Evolutionary conservation across 1,140 invertebrate species (phyloP).

Genomic region (Nasonia giraulti): DNA sequence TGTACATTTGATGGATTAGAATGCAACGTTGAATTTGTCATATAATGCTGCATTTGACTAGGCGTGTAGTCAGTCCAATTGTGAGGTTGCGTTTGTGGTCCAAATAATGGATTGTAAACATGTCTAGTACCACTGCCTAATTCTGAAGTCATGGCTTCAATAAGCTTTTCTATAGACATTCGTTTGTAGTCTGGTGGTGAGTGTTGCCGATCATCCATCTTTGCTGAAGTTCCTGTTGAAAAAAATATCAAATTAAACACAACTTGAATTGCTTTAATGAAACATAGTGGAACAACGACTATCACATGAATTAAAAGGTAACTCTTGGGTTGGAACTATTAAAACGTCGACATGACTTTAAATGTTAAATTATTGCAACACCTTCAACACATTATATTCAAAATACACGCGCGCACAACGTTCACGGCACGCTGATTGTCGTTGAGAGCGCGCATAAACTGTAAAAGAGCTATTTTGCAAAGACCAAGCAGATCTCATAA

Average conservation of each 20-base stretch:
- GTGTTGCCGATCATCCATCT: constrained; percentile 67
- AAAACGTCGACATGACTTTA: too few relatives aligned
- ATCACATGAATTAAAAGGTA: too few relatives aligned
- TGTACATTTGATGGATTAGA: constrained; percentile 62
- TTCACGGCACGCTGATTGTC: too few relatives aligned
- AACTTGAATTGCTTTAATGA: background rate
- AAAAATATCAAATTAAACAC: background rate
- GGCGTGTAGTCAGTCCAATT: constrained; percentile 68
- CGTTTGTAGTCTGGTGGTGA: constrained; percentile 63
- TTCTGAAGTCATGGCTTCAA: constrained; percentile 78
- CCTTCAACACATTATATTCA: too few relatives aligned
- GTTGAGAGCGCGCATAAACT: too few relatives aligned
- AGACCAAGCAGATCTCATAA: too few relatives aligned
- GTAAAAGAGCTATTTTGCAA: too few relatives aligned
- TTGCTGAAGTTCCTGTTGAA: constrained; percentile 31
- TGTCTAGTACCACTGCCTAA: constrained; percentile 76
- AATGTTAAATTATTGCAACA: too few relatives aligned
- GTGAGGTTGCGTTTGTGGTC: constrained; percentile 65
- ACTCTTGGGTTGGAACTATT: too few relatives aligned
- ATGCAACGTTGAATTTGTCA: constrained; percentile 55
- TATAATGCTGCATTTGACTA: constrained; percentile 62
- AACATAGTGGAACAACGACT: background rate
- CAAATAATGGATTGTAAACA: constrained; percentile 75
- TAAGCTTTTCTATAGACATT: constrained; percentile 77
- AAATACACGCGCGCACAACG: too few relatives aligned